phyloP scores from a whole-genome alignment of 1,140 invertebrate species.

The Drosophila simulans region DNA sequence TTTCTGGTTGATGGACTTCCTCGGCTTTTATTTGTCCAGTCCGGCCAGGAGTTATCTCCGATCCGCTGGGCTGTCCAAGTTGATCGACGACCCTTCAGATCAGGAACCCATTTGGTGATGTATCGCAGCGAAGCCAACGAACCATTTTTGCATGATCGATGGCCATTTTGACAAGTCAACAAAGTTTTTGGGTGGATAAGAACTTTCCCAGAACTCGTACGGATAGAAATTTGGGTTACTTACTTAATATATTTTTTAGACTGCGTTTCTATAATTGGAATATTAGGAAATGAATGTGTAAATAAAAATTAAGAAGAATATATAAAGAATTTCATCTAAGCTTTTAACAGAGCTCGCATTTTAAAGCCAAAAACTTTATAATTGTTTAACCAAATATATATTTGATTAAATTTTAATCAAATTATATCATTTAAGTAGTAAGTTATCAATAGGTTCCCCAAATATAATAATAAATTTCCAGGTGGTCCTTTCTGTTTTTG shows the following conservation, averaged over 20 bases:
- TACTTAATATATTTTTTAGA: neutral
- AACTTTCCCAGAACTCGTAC: neutral
- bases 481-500: neutral
- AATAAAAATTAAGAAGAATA: no score
- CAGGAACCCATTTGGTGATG: constrained; percentile 22
- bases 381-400: neutral
- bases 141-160: constrained; percentile 49
- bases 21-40: constrained; percentile 28
- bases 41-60: constrained; percentile 15
- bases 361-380: no score
- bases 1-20: constrained; percentile 1
- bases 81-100: constrained; percentile 42
- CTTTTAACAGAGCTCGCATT: no score
- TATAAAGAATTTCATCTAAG: no score
- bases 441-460: neutral
- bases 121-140: constrained; percentile 16
- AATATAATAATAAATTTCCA: neutral
- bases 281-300: no score
- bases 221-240: neutral
- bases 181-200: constrained; percentile 3
- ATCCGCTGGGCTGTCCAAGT: constrained; percentile 1
- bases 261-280: no score
- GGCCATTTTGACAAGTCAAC: constrained; percentile 1
- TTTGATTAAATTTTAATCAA: neutral
- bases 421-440: neutral